These are phyloP conservation scores for Melopsittacus undulatus DNA, from an alignment of 2,797 vertebrate genomes.

Conservation along the genomic window DNA sequence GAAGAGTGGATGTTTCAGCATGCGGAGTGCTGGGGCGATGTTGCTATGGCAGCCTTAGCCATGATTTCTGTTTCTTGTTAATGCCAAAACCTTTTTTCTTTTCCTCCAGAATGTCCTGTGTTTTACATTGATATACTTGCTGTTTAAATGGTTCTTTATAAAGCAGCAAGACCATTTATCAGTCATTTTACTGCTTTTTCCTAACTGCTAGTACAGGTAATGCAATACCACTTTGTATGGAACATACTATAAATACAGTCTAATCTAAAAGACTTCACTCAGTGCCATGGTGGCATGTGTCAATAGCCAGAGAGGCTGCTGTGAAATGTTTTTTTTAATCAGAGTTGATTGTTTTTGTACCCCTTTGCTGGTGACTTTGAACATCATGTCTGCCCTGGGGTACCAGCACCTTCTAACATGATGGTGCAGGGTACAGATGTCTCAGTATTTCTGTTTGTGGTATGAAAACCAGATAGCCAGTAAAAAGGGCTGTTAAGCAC, in stretches of 20 bases:
- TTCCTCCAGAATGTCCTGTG: background rate
- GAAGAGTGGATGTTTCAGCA: constrained; percentile 3
- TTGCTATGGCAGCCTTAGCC: constrained; percentile 69
- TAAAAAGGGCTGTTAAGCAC: background rate
- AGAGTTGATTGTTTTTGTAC: background rate
- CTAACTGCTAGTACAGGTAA: background rate
- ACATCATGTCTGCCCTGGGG: fast-evolving
- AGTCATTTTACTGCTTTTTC: background rate
- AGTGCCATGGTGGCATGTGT: background rate
- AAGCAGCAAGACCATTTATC: background rate
- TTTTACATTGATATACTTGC: background rate
- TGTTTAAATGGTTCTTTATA: background rate
- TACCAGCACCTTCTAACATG: background rate
- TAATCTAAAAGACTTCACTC: background rate
- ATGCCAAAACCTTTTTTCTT: background rate
- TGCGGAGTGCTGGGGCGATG: constrained; percentile 48
- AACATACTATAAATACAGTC: background rate
- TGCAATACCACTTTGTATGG: background rate
- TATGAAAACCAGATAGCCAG: background rate
- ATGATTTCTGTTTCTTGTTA: constrained; percentile 36
- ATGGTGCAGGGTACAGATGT: background rate
- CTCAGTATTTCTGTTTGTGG: background rate
- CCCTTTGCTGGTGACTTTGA: background rate
- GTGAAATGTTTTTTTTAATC: background rate
- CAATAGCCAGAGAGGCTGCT: background rate